Evolutionary conservation across 2,888 invertebrate genomes (phyloP).

Genomic region (Calameuta idolon): DNA sequence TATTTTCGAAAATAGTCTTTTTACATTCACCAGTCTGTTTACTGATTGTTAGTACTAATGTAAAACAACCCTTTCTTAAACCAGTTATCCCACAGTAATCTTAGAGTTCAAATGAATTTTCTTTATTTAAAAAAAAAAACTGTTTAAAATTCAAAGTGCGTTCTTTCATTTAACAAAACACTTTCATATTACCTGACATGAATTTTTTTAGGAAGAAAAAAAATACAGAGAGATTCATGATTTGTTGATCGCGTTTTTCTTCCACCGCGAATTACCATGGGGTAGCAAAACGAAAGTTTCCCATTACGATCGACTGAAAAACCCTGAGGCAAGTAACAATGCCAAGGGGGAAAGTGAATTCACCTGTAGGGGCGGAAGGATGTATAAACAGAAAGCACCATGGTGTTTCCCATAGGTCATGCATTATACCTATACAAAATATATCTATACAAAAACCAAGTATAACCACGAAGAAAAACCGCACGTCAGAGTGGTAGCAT

Average conservation of each 20-base stretch:
- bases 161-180: no score
- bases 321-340: constrained; percentile 7
- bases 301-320: not conserved
- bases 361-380: constrained; percentile 29
- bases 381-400: constrained; percentile 10
- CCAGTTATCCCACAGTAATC: no score
- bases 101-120: no score
- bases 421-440: not conserved
- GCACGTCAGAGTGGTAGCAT: not conserved
- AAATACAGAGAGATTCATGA: not conserved
- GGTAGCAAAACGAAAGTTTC: not conserved
- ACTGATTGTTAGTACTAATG: no score
- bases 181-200: no score
- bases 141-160: no score
- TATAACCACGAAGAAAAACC: not conserved
- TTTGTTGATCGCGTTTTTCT: not conserved
- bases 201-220: no score
- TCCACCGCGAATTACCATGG: not conserved
- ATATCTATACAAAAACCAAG: not conserved
- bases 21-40: no score
- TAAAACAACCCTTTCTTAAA: no score
- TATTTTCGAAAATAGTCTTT: no score
- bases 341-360: constrained; percentile 28
- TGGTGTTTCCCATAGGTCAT: not conserved
- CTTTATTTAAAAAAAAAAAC: no score